Evolutionary conservation across 2,797 vertebrate species (phyloP).

Genomic region (Anguilla pacifica): DNA sequence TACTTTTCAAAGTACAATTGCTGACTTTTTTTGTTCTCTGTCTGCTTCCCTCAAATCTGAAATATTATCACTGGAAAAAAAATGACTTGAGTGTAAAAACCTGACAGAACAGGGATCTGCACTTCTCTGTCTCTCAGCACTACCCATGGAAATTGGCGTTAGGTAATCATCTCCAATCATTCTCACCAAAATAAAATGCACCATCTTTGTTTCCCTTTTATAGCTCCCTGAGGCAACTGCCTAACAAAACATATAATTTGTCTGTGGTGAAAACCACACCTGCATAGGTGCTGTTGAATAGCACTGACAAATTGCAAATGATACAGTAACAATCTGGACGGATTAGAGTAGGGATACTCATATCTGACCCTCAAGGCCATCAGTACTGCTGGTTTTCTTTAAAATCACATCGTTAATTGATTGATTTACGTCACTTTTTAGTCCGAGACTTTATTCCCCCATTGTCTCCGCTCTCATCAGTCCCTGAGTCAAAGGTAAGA

Average conservation of each 20-base stretch:
- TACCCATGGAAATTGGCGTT: neutral
- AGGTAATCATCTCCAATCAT: neutral
- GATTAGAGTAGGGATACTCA: neutral
- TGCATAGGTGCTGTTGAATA: neutral
- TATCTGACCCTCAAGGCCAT: neutral
- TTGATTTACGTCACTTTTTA: no score
- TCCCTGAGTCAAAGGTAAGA: no score
- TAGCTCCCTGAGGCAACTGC: neutral
- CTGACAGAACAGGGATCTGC: neutral
- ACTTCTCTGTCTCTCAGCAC: neutral
- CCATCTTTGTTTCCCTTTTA: neutral
- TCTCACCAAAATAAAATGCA: neutral
- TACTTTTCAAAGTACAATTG: slow-evolving; percentile 12
- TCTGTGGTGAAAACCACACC: neutral
- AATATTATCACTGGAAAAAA: neutral
- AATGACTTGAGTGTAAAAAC: neutral
- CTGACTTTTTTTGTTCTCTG: neutral
- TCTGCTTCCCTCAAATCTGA: neutral
- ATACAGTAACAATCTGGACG: neutral
- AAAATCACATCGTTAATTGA: no score
- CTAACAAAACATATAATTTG: neutral
- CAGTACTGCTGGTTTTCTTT: no score
- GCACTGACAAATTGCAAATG: neutral
- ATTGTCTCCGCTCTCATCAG: no score
- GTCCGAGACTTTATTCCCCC: no score